Percentiles rank a stretch among this genome's conserved stretches.
Conservation (phyloP, 2,888 invertebrate genomes). For the Harpagoxenus sublaevis region DNA sequence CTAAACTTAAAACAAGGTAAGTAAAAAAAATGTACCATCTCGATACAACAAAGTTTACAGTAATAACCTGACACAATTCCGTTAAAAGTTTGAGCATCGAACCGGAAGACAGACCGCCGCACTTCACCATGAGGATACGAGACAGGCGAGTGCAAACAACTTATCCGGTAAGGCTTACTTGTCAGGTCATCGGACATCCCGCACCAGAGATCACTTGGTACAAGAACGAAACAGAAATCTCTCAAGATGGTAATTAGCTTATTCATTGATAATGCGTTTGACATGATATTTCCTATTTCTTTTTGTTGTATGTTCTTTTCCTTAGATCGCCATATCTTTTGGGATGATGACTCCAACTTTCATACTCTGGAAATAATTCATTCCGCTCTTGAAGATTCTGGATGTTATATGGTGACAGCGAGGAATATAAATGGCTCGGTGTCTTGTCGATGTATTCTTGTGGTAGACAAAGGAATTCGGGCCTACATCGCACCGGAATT, state of each 20-base stretch:
- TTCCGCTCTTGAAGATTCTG: conserved; percentile 92
- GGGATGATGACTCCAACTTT: conserved; percentile 91
- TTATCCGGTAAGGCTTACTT: conserved; percentile 94
- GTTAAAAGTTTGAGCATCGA: conserved; percentile 60
- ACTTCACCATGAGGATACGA: conserved; percentile 94
- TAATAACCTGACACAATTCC: conserved; percentile 5
- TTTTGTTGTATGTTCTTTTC: background rate
- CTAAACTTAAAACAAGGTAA: conserved; percentile 88
- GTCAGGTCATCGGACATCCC: conserved; percentile 93
- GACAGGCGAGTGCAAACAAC: conserved; percentile 94
- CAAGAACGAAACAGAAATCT: conserved; percentile 91
- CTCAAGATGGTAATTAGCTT: conserved; percentile 86
- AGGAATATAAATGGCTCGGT: conserved; percentile 94
- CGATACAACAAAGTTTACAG: background rate
- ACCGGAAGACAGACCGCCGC: conserved; percentile 89
- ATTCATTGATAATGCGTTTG: background rate
- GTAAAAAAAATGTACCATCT: background rate
- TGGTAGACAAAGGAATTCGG: conserved; percentile 94
- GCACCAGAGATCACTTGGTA: conserved; percentile 93
- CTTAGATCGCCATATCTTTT: conserved; percentile 84
- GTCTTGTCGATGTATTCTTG: conserved; percentile 91
- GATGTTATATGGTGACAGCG: conserved; percentile 93
- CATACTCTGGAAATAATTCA: conserved; percentile 95
- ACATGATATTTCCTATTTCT: background rate
- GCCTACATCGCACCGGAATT: conserved; percentile 94